Evolutionary conservation across 1,140 invertebrate species (phyloP), one percentile per base, ranked within the genome.

Genomic region (Rhopalosiphum maidis): DNA sequence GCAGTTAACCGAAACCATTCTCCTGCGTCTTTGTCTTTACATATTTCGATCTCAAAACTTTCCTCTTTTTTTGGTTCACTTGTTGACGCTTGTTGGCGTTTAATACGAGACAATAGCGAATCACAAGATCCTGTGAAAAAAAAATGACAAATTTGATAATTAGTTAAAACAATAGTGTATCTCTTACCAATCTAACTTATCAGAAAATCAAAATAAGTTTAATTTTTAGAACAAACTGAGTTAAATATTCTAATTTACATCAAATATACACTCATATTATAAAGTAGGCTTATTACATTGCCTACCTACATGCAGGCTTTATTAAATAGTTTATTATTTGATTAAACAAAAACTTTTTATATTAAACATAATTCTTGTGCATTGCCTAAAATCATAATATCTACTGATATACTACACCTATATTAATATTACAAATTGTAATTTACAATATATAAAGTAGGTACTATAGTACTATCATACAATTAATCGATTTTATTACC

Each of bases 11-110:
- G 96, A 96, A 99, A 99, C 98, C 98, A 99, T 95, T 99, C 98
- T 89, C 98, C 98, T n/a, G 98, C 98, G 95, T 98, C 98, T 96
- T 98, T 98, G 95, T 98, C 98, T 96, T 98, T 98, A 95, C 98
- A 99, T 93, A 99, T 96, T 95, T 98, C 98, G 95, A 96, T 96
- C 95, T 98, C 98, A 95, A 98, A 97, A 95, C 97, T 98, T 94
- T 98, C 98, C 94, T 98, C 97, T 95, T 98, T 98, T 95, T 98
- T 98, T 55, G 96, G 95, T 60, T 95, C 94, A 93, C 95, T 95
- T 93, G 96, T 96, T 43, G 95, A 94, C 37, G 96, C 95, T 21
- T 96, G 96, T 94, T 97, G 96, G 94, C 96, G 95, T 94, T 96
- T 96, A 46, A 95, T 95, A 95, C 96, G 94, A 94, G 90, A 77